Base-by-base conservation (phyloP, 2,888 invertebrate species). In the Lagria hirta region DNA sequence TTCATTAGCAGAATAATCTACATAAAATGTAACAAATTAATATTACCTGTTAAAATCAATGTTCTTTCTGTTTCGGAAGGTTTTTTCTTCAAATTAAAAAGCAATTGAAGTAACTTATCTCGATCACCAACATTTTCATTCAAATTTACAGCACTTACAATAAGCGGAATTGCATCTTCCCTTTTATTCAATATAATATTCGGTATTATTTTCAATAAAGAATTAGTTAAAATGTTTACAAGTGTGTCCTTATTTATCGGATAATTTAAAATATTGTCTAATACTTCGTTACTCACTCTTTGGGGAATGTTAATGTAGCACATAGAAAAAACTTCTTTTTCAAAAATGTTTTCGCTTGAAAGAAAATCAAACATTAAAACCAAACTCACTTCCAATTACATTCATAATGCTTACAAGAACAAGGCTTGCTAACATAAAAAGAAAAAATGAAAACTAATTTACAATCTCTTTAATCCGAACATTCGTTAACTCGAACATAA, bases 41-140 rank as follows among this genome's bases (percentile, higher is more conserved):
- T 6, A 40, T 48, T 61, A 75, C 80, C 80, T 37, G 75, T 70
- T 48, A 80, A 65, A 54, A 81, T 78, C 53, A 74, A 69, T 51
- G 72, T 74, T 61, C 86, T 72, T 64, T 86, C 85, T 16, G 78
- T 77, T 45, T 79, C 78, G 33, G 81, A 79, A 1, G 86, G 86
- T 54, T 80, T 76, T 58, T 86, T 86, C 58, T 84, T 84, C 35
- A 86, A 69, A 68, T 83, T 84, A 57, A 86, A 84, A 22, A 86
- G 68, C 35, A 82, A 75, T 51, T 83, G 81, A 3, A 86, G 67
- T 16, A 86, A 69, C 50, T 76, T 76, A 59, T 86, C 85, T 36
- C 84, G 71, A 54, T 80, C 77, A 5, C 69, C 67, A 4, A 75
- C 62, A 54, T 78, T 77, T 1, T 77, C 69, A 61, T 84, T 82